These are phyloP conservation scores for Hippocampus barbouri DNA, from an alignment of 2,113 vertebrate genomes.

Conservation along the genomic window DNA sequence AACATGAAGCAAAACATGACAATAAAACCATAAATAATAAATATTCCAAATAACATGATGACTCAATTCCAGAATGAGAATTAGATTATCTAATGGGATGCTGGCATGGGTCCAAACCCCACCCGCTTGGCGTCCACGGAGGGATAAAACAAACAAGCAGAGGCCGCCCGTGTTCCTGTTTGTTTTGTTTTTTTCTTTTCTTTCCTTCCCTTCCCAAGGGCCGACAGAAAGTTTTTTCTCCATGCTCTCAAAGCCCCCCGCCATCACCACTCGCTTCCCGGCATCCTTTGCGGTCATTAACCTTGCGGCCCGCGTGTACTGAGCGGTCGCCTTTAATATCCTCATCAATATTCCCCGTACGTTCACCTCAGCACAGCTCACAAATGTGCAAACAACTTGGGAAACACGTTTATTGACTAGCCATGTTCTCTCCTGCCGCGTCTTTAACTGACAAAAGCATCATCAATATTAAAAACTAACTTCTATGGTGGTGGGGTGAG, in stretches of 20 bases:
- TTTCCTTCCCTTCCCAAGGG: background rate
- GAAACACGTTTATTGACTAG: background rate
- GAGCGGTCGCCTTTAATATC: slow-evolving; percentile 50
- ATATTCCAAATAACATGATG: too few relatives aligned
- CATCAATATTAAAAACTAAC: too few relatives aligned
- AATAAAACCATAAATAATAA: background rate
- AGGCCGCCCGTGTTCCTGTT: background rate
- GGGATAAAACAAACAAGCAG: background rate
- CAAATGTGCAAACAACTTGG: background rate
- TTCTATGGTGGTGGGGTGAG: too few relatives aligned
- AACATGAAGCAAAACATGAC: background rate
- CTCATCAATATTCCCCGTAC: slow-evolving; percentile 54
- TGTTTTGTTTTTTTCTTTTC: background rate
- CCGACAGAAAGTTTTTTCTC: background rate
- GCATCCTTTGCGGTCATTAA: slow-evolving; percentile 57
- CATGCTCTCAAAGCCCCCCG: background rate
- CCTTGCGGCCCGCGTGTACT: slow-evolving; percentile 15
- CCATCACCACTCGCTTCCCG: slow-evolving; percentile 36
- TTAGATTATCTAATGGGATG: background rate
- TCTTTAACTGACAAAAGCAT: too few relatives aligned
- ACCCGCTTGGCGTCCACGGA: background rate
- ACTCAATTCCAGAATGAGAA: too few relatives aligned
- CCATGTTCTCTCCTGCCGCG: background rate
- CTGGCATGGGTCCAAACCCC: background rate
- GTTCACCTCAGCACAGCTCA: background rate